These are phyloP conservation scores for Zelostemma sp. DNA, from an alignment of 1,140 invertebrate species.

Conservation along the genomic window DNA sequence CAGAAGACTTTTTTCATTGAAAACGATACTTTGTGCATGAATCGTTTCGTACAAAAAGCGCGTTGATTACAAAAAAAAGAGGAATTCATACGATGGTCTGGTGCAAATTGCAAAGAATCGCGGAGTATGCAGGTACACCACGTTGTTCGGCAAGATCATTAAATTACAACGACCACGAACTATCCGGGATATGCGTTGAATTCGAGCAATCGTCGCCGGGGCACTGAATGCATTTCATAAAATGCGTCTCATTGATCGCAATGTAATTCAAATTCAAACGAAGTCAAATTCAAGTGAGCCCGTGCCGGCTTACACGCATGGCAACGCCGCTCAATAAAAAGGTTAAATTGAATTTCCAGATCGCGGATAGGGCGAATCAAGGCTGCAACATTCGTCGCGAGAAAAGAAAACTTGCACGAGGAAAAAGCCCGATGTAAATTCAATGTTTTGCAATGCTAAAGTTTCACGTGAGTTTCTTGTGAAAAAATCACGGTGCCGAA, in stretches of 20 bases:
- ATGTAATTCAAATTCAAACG: slow-evolving; percentile 50
- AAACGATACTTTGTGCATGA: slow-evolving; percentile 4
- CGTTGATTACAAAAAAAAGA: too few relatives aligned
- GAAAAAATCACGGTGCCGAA: background rate
- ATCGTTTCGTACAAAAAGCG: background rate
- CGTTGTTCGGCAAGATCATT: slow-evolving; percentile 21
- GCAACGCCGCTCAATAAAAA: slow-evolving; percentile 46
- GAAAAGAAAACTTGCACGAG: slow-evolving; percentile 4
- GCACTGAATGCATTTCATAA: slow-evolving; percentile 36
- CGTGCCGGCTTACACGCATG: slow-evolving; percentile 44
- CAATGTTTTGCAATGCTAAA: slow-evolving; percentile 6
- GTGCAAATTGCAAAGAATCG: too few relatives aligned
- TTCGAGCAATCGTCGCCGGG: slow-evolving; percentile 36
- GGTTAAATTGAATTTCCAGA: slow-evolving; percentile 49
- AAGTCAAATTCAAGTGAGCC: slow-evolving; percentile 46
- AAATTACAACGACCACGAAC: slow-evolving; percentile 41
- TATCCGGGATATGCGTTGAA: slow-evolving; percentile 39
- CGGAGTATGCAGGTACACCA: slow-evolving; percentile 16
- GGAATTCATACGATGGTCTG: too few relatives aligned
- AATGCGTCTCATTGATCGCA: slow-evolving; percentile 41
- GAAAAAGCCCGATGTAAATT: slow-evolving; percentile 13
- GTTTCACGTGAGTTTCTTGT: background rate
- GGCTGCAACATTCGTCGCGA: slow-evolving; percentile 26
- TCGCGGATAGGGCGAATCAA: slow-evolving; percentile 32
- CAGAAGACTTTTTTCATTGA: background rate